These are phyloP conservation scores for Tetramorium bicarinatum DNA, from an alignment of 2,888 invertebrate species.

Conservation along the genomic window DNA sequence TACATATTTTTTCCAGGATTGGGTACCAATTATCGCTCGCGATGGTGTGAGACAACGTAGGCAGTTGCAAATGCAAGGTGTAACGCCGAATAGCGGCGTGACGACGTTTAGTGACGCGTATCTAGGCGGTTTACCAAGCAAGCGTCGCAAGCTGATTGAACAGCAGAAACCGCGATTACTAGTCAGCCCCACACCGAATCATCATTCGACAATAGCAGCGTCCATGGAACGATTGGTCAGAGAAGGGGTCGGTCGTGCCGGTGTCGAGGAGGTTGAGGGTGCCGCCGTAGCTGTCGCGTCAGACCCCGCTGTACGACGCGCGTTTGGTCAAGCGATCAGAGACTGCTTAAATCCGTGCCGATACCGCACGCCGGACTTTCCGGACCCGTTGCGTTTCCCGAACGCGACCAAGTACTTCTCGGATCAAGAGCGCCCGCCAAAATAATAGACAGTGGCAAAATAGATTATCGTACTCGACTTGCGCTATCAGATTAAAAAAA, in stretches of 20 bases:
- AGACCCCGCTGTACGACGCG: conserved; percentile 82
- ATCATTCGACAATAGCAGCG: conserved; percentile 79
- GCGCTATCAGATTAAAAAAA: conserved; percentile 20
- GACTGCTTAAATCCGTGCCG: conserved; percentile 83
- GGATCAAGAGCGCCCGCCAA: conserved; percentile 78
- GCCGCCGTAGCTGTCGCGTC: conserved; percentile 83
- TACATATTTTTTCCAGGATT: conserved; percentile 87
- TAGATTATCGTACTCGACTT: conserved; percentile 18
- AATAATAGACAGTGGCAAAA: conserved; percentile 74
- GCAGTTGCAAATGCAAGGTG: conserved; percentile 84
- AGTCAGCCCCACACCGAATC: conserved; percentile 81
- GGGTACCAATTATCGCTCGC: conserved; percentile 95
- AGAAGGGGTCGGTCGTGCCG: conserved; percentile 82
- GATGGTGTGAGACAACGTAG: conserved; percentile 92
- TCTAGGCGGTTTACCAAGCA: conserved; percentile 95
- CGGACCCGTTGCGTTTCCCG: conserved; percentile 85
- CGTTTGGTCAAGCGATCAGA: conserved; percentile 84
- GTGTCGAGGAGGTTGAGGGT: conserved; percentile 83
- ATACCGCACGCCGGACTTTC: conserved; percentile 84
- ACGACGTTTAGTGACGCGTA: conserved; percentile 95
- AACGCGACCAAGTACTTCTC: conserved; percentile 86
- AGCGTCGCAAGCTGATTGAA: conserved; percentile 93
- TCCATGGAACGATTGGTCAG: conserved; percentile 84
- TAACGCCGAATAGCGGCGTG: conserved; percentile 75
- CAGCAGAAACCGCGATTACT: conserved; percentile 85